Conservation (phyloP, 2,113 vertebrate species). For the Pipa parva region DNA sequence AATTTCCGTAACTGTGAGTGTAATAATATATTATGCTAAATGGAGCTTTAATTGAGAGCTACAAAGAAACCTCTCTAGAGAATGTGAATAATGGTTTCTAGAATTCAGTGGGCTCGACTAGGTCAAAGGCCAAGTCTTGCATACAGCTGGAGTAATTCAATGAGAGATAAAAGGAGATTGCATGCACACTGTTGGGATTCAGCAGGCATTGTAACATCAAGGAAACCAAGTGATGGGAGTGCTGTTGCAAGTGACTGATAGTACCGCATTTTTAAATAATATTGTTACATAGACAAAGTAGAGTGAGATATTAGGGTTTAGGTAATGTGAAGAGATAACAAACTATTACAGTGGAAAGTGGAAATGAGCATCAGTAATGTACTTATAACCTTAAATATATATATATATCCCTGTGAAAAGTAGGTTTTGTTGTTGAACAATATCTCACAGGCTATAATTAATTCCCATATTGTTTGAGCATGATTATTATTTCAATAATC, state of each 20-base stretch:
- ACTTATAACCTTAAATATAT: too few relatives aligned
- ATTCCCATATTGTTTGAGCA: too few relatives aligned
- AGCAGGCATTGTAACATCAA: constrained; percentile 12
- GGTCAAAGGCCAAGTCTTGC: constrained; percentile 11
- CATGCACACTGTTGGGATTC: background rate
- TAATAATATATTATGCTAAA: constrained; percentile 26
- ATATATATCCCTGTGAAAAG: too few relatives aligned
- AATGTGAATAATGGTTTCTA: constrained; percentile 27
- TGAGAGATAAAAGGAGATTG: constrained; percentile 13
- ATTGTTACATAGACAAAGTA: background rate
- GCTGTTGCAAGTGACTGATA: background rate
- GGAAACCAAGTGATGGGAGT: background rate
- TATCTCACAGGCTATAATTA: too few relatives aligned
- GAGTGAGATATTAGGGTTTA: background rate
- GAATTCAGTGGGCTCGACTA: constrained; percentile 4
- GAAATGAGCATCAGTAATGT: too few relatives aligned
- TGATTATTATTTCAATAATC: too few relatives aligned
- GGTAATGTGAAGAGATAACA: too few relatives aligned
- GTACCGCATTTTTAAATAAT: background rate
- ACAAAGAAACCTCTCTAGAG: constrained; percentile 6
- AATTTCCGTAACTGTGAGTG: constrained; percentile 1
- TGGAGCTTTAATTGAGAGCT: constrained; percentile 20
- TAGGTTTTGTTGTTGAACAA: too few relatives aligned
- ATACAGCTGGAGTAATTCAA: constrained; percentile 10
- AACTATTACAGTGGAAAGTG: too few relatives aligned